phyloP scores from a whole-genome alignment of 1,140 invertebrate species.

The Lerema accius region DNA sequence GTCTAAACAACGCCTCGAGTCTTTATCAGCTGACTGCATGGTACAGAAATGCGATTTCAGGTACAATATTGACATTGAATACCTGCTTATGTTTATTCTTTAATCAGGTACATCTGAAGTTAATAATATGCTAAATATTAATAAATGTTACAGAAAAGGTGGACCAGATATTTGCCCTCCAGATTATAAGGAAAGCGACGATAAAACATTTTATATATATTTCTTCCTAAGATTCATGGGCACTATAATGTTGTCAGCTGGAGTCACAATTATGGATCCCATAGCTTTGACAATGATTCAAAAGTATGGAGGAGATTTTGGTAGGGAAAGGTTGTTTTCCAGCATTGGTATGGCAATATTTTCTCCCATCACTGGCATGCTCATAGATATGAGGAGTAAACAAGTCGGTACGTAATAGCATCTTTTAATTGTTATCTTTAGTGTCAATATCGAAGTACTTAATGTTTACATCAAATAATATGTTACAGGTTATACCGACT shows the following conservation, averaged over 20 bases:
- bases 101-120: too few relatives aligned
- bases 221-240: constrained; percentile 89
- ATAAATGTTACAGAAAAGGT: constrained; percentile 81
- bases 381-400: constrained; percentile 88
- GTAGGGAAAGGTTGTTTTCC: constrained; percentile 90
- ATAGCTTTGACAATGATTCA: constrained; percentile 91
- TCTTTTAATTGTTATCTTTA: constrained; percentile 68
- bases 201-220: constrained; percentile 91
- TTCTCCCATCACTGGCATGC: constrained; percentile 90
- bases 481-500: constrained; percentile 88
- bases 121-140: constrained; percentile 14
- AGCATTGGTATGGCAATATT: constrained; percentile 92
- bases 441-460: constrained; percentile 61
- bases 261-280: constrained; percentile 92
- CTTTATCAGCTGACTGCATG: constrained; percentile 85
- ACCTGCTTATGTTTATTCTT: too few relatives aligned
- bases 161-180: constrained; percentile 89
- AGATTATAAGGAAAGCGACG: constrained; percentile 88
- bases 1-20: constrained; percentile 81
- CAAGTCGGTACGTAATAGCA: constrained; percentile 75
- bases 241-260: constrained; percentile 88
- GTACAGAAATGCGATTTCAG: constrained; percentile 88
- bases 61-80: constrained; percentile 46
- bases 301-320: constrained; percentile 91
- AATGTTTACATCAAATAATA: constrained; percentile 55